Evolutionary conservation across 2,888 invertebrate genomes (phyloP).

Genomic region (Hydrotaea diabolus): DNA sequence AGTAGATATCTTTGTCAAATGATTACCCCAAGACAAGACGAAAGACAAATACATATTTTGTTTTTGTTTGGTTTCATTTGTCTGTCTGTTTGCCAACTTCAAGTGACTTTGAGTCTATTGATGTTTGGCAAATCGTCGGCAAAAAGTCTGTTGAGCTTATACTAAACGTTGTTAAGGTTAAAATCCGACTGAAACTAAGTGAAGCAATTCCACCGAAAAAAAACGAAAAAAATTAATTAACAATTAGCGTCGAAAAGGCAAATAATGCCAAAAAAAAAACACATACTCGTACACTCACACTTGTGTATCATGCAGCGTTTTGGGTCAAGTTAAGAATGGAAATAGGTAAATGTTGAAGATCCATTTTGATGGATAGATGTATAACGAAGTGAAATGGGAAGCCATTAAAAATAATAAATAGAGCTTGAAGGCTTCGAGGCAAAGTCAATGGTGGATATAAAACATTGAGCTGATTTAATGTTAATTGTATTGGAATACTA

Average conservation of each 20-base stretch:
- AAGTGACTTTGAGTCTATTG: neutral
- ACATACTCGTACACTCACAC: neutral
- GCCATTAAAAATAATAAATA: neutral
- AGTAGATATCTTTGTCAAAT: constrained; percentile 8
- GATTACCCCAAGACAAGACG: neutral
- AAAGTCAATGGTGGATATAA: neutral
- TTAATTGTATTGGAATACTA: too few relatives aligned
- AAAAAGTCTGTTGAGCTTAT: neutral
- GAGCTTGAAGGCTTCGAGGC: neutral
- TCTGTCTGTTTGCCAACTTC: neutral
- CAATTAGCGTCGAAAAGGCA: constrained; percentile 1
- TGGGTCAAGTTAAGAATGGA: constrained; percentile 3
- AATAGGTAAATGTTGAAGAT: neutral
- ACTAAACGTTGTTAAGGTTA: neutral
- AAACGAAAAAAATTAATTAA: constrained; percentile 8
- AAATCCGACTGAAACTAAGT: neutral
- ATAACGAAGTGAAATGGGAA: neutral
- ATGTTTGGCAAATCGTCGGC: neutral
- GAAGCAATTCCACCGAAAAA: neutral
- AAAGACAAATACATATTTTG: neutral
- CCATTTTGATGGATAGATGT: neutral
- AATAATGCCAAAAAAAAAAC: neutral
- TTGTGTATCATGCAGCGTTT: neutral
- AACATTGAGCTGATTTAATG: too few relatives aligned
- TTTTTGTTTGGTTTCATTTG: neutral